Evolutionary conservation across 1,140 invertebrate species (phyloP).

Genomic region (Zeugodacus cucurbitae): DNA sequence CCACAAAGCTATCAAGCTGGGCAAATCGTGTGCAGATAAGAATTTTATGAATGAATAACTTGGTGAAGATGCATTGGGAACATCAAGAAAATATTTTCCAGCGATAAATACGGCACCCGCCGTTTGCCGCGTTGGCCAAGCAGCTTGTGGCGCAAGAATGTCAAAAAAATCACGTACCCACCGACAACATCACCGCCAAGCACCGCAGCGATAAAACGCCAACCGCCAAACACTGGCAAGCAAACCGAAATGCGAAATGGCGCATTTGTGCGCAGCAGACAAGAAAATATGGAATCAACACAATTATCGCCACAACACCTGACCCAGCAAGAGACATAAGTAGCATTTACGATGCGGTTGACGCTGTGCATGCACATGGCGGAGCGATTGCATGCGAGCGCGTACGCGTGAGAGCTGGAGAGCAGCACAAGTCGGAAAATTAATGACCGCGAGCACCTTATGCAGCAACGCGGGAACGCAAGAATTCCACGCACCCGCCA

Average conservation of each 20-base stretch:
- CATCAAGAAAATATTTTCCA: constrained; percentile 7
- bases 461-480: background rate
- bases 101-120: background rate
- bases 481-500: background rate
- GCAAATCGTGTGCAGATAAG: constrained; percentile 14
- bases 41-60: constrained; percentile 21
- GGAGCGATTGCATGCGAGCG: background rate
- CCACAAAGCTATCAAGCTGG: background rate
- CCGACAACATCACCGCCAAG: constrained; percentile 21
- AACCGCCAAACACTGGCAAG: no score
- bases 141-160: background rate
- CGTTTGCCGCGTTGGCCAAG: background rate
- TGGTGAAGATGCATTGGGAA: background rate
- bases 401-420: background rate
- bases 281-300: constrained; percentile 39
- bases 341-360: background rate
- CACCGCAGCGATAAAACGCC: background rate
- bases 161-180: constrained; percentile 12
- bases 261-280: constrained; percentile 29
- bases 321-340: background rate
- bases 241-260: constrained; percentile 5
- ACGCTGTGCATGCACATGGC: background rate
- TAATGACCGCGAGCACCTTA: background rate
- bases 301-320: constrained; percentile 29
- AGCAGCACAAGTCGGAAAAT: background rate